Evolutionary conservation across 2,797 vertebrate genomes (phyloP), one percentile per base, ranked within the genome.

Genomic region (Myotis vivesi): DNA sequence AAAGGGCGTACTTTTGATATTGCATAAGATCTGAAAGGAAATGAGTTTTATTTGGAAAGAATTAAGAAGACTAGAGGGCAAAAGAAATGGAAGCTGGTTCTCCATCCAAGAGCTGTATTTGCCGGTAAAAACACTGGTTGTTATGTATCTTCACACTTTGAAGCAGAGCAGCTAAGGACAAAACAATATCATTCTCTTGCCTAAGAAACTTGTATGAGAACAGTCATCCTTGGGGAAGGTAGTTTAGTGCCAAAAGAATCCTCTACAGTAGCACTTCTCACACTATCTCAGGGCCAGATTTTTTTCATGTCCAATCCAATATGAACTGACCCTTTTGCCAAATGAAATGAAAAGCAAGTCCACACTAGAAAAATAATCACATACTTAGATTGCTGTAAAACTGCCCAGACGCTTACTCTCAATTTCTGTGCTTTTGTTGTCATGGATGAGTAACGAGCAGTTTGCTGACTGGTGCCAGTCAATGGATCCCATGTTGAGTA

Each of bases 331-430:
- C 46, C 38, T 71, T 82, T 73, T 69, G 51, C 66, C 36, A 75
- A 96, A 76, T 59, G 25, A 84, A 92, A 80, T 69, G 51, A 79
- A 95, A 93, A 79, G 85, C 68, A 92, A 95, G 25, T 30, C 25
- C 81, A 93, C 22, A 57, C 82, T 75, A 87, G 71, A 89, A 89
- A 93, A 66, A 72, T 44, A 89, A 84, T 59, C 66, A 51, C 41
- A 33, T 53, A 33, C 59, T 90, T 88, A 36, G 33, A 46, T 62
- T 76, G 28, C 77, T 76, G 13, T 64, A 36, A 82, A 82, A 53
- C 53, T 92, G 81, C 73, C 59, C 69, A 57, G 10, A 33, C 41
- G 28, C 17, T 55, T 22, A 36, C 22, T 84, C 15, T 84, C 59
- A 81, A 53, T 81, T 66, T 80, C 53, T 36, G 33, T 38, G n/a